These are phyloP conservation scores for Nansenia antarctica DNA, from an alignment of 2,113 vertebrate species.

Conservation along the genomic window DNA sequence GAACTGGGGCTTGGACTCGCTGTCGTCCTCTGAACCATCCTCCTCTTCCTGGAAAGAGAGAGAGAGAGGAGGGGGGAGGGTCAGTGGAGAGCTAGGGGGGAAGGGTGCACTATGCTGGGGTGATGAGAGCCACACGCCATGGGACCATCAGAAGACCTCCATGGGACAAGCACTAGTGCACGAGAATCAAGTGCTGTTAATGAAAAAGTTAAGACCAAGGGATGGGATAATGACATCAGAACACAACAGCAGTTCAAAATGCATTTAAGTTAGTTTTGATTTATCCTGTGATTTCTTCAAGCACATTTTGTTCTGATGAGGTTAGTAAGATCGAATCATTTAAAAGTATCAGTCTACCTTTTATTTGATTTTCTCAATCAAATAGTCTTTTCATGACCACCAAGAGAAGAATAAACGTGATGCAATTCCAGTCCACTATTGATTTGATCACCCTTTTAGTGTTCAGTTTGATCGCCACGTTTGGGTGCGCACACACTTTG, in stretches of 20 bases:
- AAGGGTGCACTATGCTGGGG: not conserved
- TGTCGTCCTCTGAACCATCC: conserved; percentile 90
- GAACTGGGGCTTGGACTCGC: conserved; percentile 75
- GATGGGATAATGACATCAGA: not conserved
- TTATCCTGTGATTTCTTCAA: not conserved
- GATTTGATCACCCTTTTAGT: not conserved
- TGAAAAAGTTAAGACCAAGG: too few relatives aligned
- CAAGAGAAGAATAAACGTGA: not conserved
- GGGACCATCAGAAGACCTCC: not conserved
- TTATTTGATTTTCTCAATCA: not conserved
- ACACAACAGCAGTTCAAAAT: not conserved
- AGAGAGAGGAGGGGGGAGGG: conserved; percentile 1
- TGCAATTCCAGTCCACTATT: not conserved
- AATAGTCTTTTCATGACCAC: not conserved
- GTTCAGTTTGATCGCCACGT: not conserved
- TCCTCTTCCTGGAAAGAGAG: conserved; percentile 86
- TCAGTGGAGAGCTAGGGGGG: not conserved
- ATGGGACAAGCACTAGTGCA: conserved; percentile 14
- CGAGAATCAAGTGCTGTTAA: conserved; percentile 48
- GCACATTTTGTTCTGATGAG: not conserved
- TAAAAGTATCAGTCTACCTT: not conserved
- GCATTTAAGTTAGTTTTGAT: too few relatives aligned
- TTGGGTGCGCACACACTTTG: not conserved
- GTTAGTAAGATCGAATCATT: not conserved
- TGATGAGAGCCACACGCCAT: not conserved